Percentiles rank a stretch among this genome's conserved stretches.
Conservation (phyloP, 2,888 invertebrate species). For the Acrobasis consociella region DNA sequence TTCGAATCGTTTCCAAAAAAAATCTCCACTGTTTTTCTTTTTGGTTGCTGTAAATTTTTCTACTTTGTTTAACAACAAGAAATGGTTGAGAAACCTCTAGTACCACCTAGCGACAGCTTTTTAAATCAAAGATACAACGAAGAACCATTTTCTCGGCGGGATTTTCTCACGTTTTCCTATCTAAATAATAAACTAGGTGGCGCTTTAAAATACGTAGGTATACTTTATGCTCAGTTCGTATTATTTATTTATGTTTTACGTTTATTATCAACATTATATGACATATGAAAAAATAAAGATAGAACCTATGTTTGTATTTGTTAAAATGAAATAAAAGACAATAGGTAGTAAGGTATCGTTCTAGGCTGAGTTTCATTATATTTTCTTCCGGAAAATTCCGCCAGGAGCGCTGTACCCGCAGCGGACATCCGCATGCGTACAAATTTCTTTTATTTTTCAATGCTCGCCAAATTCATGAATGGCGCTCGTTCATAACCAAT, state of each 20-base stretch:
- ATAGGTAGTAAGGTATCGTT: neutral
- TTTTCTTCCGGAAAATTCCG: conserved; percentile 32
- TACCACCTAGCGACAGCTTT: no score
- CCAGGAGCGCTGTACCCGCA: conserved; percentile 42
- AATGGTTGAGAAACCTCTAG: no score
- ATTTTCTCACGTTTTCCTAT: neutral
- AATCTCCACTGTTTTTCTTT: no score
- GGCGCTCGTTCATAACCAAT: conserved; percentile 65
- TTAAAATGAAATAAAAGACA: neutral
- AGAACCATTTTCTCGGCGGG: no score
- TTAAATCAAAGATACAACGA: no score
- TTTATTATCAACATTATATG: no score
- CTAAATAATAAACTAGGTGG: neutral
- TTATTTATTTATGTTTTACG: no score
- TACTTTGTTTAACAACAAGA: no score
- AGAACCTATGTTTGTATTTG: no score
- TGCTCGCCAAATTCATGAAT: conserved; percentile 74
- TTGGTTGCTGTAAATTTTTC: no score
- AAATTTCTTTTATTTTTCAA: conserved; percentile 57
- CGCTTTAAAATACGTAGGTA: neutral
- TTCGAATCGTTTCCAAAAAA: no score
- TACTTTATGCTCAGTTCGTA: neutral
- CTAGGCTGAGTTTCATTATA: neutral
- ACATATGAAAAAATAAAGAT: no score
- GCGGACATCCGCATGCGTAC: conserved; percentile 67